These are phyloP conservation scores for Aplysia californica DNA, from an alignment of 1,140 invertebrate species.

Conservation along the genomic window DNA sequence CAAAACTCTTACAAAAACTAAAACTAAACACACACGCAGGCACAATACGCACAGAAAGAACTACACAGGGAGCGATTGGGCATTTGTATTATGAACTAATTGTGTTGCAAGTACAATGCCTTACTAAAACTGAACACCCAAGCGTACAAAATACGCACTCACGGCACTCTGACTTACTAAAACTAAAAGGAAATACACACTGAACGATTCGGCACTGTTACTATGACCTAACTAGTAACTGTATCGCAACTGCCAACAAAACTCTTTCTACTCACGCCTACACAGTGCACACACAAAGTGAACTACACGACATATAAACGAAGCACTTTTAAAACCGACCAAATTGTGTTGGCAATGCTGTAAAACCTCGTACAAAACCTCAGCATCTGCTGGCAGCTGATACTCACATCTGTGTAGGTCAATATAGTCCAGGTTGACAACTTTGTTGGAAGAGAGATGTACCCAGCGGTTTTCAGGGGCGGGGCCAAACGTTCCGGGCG, in stretches of 20 bases:
- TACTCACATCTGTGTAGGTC: slow-evolving; percentile 24
- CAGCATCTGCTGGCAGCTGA: neutral
- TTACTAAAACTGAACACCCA: too few species aligned
- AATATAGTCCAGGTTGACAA: slow-evolving; percentile 19
- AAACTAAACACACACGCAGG: too few species aligned
- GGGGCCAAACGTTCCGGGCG: neutral
- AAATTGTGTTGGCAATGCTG: neutral
- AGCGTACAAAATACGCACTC: too few species aligned
- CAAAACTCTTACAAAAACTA: too few species aligned
- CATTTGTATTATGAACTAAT: too few species aligned
- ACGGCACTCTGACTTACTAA: too few species aligned
- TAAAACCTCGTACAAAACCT: neutral
- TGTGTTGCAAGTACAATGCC: too few species aligned
- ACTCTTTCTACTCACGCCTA: neutral
- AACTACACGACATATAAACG: neutral
- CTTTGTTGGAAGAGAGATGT: slow-evolving; percentile 6
- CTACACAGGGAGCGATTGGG: too few species aligned
- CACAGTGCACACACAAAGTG: neutral
- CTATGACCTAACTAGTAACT: neutral
- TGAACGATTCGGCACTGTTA: too few species aligned
- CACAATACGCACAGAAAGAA: too few species aligned
- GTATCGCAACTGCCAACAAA: neutral
- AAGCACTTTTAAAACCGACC: neutral
- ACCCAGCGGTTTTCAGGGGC: neutral
- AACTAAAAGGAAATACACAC: too few species aligned